Evolutionary conservation across 2,797 vertebrate species (phyloP).

Genomic region (Aldrovandia affinis): DNA sequence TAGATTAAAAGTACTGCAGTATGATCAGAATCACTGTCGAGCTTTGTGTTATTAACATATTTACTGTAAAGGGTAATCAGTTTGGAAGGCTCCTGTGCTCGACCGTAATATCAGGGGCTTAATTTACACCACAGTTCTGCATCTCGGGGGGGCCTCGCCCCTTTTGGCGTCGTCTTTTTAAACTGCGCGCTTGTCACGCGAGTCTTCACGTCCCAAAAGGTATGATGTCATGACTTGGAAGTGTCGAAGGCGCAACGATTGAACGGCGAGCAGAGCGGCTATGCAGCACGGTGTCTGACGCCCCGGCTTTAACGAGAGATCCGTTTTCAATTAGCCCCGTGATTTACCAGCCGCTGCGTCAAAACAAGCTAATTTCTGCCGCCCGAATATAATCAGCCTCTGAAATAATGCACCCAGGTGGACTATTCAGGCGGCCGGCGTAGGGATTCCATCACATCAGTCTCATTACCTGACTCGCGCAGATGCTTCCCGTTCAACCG

Average conservation of each 20-base stretch:
- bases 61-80: background rate
- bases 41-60: background rate
- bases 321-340: slow-evolving; percentile 9
- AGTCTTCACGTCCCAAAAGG: background rate
- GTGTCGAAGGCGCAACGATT: too few relatives aligned
- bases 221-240: background rate
- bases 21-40: background rate
- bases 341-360: slow-evolving; percentile 12
- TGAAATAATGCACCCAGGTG: slow-evolving; percentile 23
- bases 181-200: background rate
- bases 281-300: background rate
- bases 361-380: slow-evolving; percentile 17
- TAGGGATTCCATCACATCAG: slow-evolving; percentile 12
- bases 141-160: background rate
- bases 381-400: slow-evolving; percentile 15
- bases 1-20: background rate
- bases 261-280: background rate
- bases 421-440: background rate
- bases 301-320: slow-evolving; percentile 14
- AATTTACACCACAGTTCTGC: background rate
- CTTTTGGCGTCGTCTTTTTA: background rate
- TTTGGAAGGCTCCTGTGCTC: background rate
- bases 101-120: background rate
- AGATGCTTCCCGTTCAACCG: background rate
- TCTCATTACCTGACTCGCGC: slow-evolving; percentile 5